Evolutionary conservation across 1,140 invertebrate genomes (phyloP), one percentile per base, ranked within the genome.

Genomic region (Megalonaias nervosa): DNA sequence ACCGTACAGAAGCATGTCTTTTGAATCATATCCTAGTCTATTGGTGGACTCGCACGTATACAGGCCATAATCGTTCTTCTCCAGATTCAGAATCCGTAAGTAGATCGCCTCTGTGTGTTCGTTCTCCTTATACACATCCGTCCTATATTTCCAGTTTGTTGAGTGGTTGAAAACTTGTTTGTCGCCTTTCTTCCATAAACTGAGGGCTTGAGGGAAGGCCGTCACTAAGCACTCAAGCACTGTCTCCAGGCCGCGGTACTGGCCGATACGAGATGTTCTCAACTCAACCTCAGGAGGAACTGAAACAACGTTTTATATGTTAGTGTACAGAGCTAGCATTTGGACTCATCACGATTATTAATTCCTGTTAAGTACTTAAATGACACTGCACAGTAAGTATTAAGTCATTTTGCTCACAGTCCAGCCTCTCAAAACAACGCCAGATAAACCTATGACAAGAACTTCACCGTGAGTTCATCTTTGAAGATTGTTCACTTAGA

Each of bases 41-140:
- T 97, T 98, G 76, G 95, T 96, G 71, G 96, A 96, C 71, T 97
- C 94, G 88, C 97, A 97, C 88, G 95, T 96, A 92, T 97, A 98
- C 70, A 95, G 95, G 23, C 96, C 96, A 83, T 95, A 94, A 90
- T 98, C 97, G 26, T 93, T 92, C 79, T 93, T 91, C 6, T 94
- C 93, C 89, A 97, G 96, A 85, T 94, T 93, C 82, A 94, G 92
- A 84, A 98, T 96, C 64, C 94, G 92, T 74, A 98, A 92, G 92
- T 93, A 94, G 94, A 97, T 96, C 80, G 94, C 94, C 61, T 96
- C 94, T 84, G 95, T 96, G 91, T 97, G 96, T 38, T 94, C 94
- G 26, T 93, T 93, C 94, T 93, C 83, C 26, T 79, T 72, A 72
- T 95, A 94, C 88, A 97, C 95, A 58, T 94, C 92, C 77, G 97